phyloP scores from a whole-genome alignment of 1,140 invertebrate genomes.

The Oncopodura yosiiana region DNA sequence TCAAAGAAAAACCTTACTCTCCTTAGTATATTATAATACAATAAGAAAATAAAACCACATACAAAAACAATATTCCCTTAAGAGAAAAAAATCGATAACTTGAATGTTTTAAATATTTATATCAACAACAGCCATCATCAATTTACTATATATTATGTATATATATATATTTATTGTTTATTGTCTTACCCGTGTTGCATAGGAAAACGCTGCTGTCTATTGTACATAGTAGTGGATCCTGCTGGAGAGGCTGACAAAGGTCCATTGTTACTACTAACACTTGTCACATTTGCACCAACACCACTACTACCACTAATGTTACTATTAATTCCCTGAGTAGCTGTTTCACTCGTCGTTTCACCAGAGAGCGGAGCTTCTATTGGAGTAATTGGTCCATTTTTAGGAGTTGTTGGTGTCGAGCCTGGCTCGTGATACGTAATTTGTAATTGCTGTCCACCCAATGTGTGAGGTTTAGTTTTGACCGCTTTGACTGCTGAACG shows the following conservation, averaged over 20 bases:
- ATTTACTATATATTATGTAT: too few species aligned
- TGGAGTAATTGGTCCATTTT: neutral
- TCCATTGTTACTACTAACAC: conserved; percentile 12
- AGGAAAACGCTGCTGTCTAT: conserved; percentile 33
- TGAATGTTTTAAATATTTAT: too few species aligned
- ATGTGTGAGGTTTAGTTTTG: conserved; percentile 72
- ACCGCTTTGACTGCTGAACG: conserved; percentile 88
- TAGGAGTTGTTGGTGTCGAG: conserved; percentile 54
- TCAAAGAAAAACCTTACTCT: too few species aligned
- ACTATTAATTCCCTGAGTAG: neutral
- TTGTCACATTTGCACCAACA: neutral
- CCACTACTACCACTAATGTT: neutral
- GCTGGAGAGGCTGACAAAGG: conserved; percentile 11
- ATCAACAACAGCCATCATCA: too few species aligned
- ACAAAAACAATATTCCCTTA: too few species aligned
- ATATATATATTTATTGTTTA: too few species aligned
- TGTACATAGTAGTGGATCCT: conserved; percentile 15
- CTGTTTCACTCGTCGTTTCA: neutral
- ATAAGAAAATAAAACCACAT: too few species aligned
- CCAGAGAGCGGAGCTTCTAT: neutral
- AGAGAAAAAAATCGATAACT: too few species aligned
- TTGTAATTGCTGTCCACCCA: conserved; percentile 50
- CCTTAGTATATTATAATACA: too few species aligned
- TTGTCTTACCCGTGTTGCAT: conserved; percentile 29
- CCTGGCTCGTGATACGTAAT: conserved; percentile 88